Base-by-base conservation (phyloP, 2,113 vertebrate genomes). In the Colossoma macropomum region DNA sequence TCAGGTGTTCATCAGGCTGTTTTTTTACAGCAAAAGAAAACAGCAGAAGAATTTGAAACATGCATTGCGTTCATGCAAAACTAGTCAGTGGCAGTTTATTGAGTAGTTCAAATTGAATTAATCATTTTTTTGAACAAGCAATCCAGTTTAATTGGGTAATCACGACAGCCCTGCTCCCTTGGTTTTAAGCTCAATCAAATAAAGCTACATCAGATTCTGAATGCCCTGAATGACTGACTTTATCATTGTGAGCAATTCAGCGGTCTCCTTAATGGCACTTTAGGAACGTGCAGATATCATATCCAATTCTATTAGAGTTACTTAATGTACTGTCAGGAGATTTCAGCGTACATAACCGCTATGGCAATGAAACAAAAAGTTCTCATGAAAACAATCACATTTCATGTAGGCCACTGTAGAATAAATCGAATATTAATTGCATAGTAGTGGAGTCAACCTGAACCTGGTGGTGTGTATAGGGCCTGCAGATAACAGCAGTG, bases 301-400 rank as follows among this genome's bases (percentile, higher is more conserved):
- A 41, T 70, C 17, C 66, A 45, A 56, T 77, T 68, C 34, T 62
- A 56, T 71, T 48, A 25, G 50, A 48, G 48, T 62, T 50, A 41
- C n/a, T 63, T 77, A 73, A 81, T 72, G 54, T 54, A 48, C 69
- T 73, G 54, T 25, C 52, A 27, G 32, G 50, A 38, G 68, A 54
- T 25, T 6, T 48, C 60, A 19, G 25, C 63, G 60, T 48, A 48
- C 25, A 81, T 13, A 60, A 28, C 38, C 27, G 30, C 59, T 72
- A 11, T 16, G 38, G 10, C 32, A 17, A 9, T 45, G 41, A 45
- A 45, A 5, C 4, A 38, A 38, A 38, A 38, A 45, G 41, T 32
- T 30, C 65, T 69, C 59, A 78, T 52, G 66, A 72, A 84, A 63
- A 30, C 81, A 71, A 83, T 77, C 32, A 59, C 38, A 65, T 79